Base-by-base conservation (phyloP, 2,888 invertebrate species). In the Brachyptera putata region DNA sequence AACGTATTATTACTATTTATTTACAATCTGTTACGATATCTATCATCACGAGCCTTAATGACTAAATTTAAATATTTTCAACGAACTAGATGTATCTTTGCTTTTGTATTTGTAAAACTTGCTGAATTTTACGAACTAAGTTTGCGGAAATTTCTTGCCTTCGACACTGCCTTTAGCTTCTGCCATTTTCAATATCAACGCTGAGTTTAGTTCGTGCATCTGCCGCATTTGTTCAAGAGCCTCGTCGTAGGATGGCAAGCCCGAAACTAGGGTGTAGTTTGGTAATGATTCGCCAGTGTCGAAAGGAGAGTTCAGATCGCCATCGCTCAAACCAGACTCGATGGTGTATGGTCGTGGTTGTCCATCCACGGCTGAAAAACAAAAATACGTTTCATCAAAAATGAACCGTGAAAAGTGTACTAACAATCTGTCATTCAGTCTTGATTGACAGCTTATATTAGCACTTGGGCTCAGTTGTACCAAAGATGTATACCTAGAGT, bases 241-340 rank as follows among this genome's bases (percentile, higher is more conserved):
- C 69, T 83, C 83, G 60, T 82, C 82, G 69, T 84, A 84, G 25
- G 79, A 80, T 43, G 84, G 84, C 55, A 84, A 72, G 3, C 84
- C 84, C n/a, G 84, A 83, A 48, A 82, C 84, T 58, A 83, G 77
- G 3, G 83, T 83, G 68, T 84, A 84, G 64, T 81, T 83, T 13
- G 84, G 84, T 61, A 84, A 70, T 1, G 81, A 18, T 36, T 53
- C 53, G 53, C 53, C 36, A 53, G 36, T 36, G 49, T 50, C 49
- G 21, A 41, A 18, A 53, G 36, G n/a, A 9, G 53, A 16, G 16
- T 16, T 18, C 36, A 22, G 36, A 4, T 64, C 57, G 24, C 16
- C 11, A 24, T 49, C 25, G 55, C 43, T 18, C n/a, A 56, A 26
- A 14, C 61, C 57, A 24, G 64, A 34, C 37, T 60, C 63, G 57